Conservation (phyloP, 2,113 vertebrate species). For the Micronisus gabar region DNA sequence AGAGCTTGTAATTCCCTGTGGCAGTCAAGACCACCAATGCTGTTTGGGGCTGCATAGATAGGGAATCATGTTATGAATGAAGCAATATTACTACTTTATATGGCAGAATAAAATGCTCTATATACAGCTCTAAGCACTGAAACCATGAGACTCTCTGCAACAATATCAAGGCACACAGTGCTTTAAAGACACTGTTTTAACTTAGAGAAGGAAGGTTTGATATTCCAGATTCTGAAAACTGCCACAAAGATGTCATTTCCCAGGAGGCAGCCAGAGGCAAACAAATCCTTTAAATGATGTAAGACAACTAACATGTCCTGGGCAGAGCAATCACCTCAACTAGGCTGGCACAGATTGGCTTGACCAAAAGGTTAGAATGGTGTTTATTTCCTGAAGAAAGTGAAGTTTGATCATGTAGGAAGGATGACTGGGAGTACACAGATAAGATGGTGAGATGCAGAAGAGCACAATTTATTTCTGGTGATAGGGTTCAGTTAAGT, state of each 20-base stretch:
- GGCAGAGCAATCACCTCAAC: background rate
- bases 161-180: background rate
- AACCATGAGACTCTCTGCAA: background rate
- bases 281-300: background rate
- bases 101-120: background rate
- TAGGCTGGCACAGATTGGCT: background rate
- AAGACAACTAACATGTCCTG: background rate
- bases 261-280: background rate
- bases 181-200: background rate
- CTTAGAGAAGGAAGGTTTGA: background rate
- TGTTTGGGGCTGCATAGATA: background rate
- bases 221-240: background rate
- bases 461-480: background rate
- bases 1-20: background rate
- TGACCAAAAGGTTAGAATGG: background rate
- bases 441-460: background rate
- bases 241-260: background rate
- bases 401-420: background rate
- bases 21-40: background rate
- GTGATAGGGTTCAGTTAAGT: background rate
- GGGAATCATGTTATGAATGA: background rate
- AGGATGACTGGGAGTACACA: background rate
- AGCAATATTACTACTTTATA: background rate
- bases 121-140: background rate
- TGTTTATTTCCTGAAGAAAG: background rate